phyloP scores from a whole-genome alignment of 2,888 invertebrate species.

The Scaptomyza caliginosa region DNA sequence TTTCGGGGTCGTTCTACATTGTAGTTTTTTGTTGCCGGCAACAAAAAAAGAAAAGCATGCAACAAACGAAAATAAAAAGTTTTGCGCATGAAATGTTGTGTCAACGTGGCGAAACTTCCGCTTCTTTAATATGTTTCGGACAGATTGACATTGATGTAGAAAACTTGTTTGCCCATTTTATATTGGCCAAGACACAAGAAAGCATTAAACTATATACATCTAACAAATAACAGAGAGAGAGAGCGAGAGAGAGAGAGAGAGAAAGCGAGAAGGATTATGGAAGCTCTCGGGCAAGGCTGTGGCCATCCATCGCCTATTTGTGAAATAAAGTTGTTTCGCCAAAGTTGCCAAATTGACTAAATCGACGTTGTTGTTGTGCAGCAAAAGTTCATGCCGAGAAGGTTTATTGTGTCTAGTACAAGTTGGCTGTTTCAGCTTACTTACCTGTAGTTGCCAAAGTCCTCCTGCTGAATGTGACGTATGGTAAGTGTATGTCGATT shows the following conservation, averaged over 20 bases:
- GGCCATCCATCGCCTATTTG: conserved; percentile 11
- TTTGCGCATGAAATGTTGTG: conserved; percentile 76
- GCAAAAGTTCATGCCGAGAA: conserved; percentile 30
- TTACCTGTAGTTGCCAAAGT: conserved; percentile 90
- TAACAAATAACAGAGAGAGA: conserved; percentile 38
- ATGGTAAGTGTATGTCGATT: conserved; percentile 88
- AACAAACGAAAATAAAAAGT: conserved; percentile 41
- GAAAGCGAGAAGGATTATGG: conserved; percentile 5
- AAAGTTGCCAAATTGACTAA: conserved; percentile 69
- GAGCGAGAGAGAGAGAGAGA: not conserved
- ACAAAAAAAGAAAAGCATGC: conserved; percentile 28
- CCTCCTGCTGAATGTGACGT: conserved; percentile 88
- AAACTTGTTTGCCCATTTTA: conserved; percentile 72
- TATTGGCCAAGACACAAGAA: conserved; percentile 52
- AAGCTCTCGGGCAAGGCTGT: conserved; percentile 15
- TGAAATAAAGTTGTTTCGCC: conserved; percentile 55
- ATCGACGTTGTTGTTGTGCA: conserved; percentile 50
- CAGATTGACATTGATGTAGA: conserved; percentile 82
- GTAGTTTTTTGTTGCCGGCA: conserved; percentile 10
- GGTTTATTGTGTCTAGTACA: conserved; percentile 41
- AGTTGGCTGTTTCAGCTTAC: conserved; percentile 36
- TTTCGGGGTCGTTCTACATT: conserved; percentile 7
- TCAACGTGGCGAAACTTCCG: conserved; percentile 80
- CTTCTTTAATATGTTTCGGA: conserved; percentile 80
- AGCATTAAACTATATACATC: conserved; percentile 15